Evolutionary conservation across 2,888 invertebrate species (phyloP).

Genomic region (Eulithis prunata): DNA sequence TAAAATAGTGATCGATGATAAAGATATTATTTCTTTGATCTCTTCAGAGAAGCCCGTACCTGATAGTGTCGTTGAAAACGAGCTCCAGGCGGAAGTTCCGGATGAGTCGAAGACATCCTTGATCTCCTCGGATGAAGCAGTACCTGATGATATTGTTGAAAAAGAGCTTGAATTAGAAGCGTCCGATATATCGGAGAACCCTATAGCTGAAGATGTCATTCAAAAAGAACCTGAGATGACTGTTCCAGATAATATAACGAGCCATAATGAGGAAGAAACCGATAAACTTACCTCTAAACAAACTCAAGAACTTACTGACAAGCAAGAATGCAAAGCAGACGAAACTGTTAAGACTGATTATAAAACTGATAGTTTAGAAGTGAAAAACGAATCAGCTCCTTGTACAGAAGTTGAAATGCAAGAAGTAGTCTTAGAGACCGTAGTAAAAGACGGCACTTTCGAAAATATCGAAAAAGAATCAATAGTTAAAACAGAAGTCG

Average conservation of each 20-base stretch:
- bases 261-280: not conserved
- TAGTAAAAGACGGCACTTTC: not conserved
- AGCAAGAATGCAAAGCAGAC: constrained; percentile 17
- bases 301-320: constrained; percentile 18
- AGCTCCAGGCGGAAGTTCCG: constrained; percentile 7
- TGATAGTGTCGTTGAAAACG: constrained; percentile 26
- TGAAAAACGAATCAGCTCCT: constrained; percentile 4
- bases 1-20: constrained; percentile 83
- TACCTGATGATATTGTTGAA: too few species aligned
- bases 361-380: constrained; percentile 24
- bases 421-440: not conserved
- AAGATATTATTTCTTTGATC: constrained; percentile 61
- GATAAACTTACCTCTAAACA: not conserved
- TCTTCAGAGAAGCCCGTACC: constrained; percentile 33
- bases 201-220: not conserved
- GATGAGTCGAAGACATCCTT: not conserved
- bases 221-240: not conserved
- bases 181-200: not conserved
- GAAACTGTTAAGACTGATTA: constrained; percentile 26
- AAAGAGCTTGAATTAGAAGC: too few species aligned
- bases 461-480: constrained; percentile 11
- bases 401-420: constrained; percentile 10
- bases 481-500: not conserved
- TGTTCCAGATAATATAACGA: not conserved
- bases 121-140: too few species aligned